These are phyloP conservation scores for Leptodactylus fallax DNA, from an alignment of 2,797 vertebrate species.

Conservation along the genomic window DNA sequence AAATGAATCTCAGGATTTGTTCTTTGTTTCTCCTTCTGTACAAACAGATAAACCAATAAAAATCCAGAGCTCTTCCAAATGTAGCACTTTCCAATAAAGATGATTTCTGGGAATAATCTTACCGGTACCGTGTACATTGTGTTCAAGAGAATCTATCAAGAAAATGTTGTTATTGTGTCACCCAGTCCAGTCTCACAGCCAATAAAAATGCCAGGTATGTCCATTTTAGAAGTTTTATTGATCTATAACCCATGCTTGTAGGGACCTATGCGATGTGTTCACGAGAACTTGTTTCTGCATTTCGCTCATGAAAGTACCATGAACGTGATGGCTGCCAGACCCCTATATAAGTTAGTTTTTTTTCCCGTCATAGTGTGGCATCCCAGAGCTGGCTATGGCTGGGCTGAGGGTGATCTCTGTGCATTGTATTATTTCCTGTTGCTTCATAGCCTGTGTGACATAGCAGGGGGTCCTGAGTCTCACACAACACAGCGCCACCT, in stretches of 20 bases:
- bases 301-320: background rate
- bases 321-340: background rate
- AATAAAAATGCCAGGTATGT: constrained; percentile 48
- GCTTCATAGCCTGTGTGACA: too few species aligned
- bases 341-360: background rate
- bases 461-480: too few species aligned
- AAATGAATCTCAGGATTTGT: background rate
- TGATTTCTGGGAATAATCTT: constrained; percentile 47
- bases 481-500: too few species aligned
- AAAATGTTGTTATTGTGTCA: constrained; percentile 36
- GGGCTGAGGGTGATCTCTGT: too few species aligned
- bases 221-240: constrained; percentile 31
- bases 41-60: constrained; percentile 29
- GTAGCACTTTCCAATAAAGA: constrained; percentile 44
- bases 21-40: background rate
- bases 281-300: background rate
- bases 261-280: background rate
- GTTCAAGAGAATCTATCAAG: constrained; percentile 35
- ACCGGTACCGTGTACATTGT: background rate
- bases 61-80: background rate
- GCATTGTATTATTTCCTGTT: too few species aligned
- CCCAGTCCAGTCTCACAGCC: background rate
- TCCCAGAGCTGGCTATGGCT: too few species aligned
- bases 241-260: constrained; percentile 31
- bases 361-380: constrained; percentile 6